Conservation (phyloP, 2,797 vertebrate species). For the Phataginus tetradactyla region DNA sequence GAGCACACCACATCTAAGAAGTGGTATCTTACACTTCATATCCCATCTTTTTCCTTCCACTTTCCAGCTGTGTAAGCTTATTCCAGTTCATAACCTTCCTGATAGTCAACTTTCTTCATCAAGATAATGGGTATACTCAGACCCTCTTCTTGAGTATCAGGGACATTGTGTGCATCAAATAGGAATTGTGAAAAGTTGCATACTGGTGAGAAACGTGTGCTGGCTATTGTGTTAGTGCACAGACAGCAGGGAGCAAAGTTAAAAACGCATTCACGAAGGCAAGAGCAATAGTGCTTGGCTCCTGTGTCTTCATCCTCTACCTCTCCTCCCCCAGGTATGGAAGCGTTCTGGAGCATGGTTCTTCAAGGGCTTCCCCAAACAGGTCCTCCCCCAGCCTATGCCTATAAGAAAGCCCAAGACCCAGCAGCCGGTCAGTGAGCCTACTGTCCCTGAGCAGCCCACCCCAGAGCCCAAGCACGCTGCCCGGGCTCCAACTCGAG, state of each 20-base stretch:
- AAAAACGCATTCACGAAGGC: accelerated
- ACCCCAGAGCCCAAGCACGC: conserved; percentile 77
- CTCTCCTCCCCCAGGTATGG: conserved; percentile 89
- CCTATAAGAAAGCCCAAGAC: conserved; percentile 87
- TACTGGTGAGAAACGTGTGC: background rate
- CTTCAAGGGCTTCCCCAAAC: conserved; percentile 94
- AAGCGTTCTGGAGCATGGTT: conserved; percentile 98
- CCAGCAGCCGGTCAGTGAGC: conserved; percentile 68
- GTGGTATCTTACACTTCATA: background rate
- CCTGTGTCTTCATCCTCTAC: accelerated
- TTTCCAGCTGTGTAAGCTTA: background rate
- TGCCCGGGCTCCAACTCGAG: conserved; percentile 78
- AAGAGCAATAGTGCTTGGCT: accelerated
- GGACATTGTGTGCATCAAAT: background rate
- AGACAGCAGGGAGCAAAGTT: background rate
- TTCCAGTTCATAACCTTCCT: background rate
- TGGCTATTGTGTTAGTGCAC: background rate
- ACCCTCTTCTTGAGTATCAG: background rate
- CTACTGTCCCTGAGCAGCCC: conserved; percentile 58
- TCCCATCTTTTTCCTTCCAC: too few species aligned
- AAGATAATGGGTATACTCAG: background rate
- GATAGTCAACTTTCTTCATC: background rate
- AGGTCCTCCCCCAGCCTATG: conserved; percentile 91
- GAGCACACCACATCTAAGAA: background rate
- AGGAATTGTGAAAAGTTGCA: too few species aligned